Evolutionary conservation across 2,888 invertebrate species (phyloP), one percentile per base, ranked within the genome.

Genomic region (Stramonita haemastoma): DNA sequence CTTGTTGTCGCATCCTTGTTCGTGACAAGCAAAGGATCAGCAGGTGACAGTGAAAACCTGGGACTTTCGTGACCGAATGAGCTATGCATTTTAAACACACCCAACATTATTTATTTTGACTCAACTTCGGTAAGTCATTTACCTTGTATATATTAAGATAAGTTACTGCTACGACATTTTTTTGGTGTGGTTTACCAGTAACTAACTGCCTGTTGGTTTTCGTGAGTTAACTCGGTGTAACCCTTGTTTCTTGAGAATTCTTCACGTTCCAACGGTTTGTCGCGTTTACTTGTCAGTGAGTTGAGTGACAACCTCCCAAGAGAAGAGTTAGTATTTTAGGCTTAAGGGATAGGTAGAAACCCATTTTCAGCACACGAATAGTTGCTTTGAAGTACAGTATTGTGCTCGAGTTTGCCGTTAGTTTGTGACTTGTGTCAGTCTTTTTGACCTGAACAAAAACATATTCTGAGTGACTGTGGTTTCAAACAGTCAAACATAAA

Each of bases 1-100:
- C 56, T 56, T 85, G 85, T 36, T 81, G 81, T 85, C 57, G 57
- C 85, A 85, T 85, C 85, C 85, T 85, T 85, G 85, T 85, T 85
- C 85, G 85, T 85, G 85, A 85, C 85, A 60, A 85, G 85, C 17
- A n/a, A 57, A 57, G 85, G 29, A 85, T n/a, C 29, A 85, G 46
- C 85, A 85, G 57, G 57, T 57, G 56, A 85, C 29, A 79, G 32
- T 17, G 34, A 79, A 79, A 79, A 32, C 32, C 26, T 17, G 32
- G 79, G 79, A 79, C 6, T 15, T 32, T 15, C 22, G n/a, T 34
- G 79, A 32, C 79, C 29, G 79, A 34, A 19, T 26, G n/a, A 19
- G n/a, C 46, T 13, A 15, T 60, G n/a, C n/a, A 15, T 79, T 34
- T 34, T n/a, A 57, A 57, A 57, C 57, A 85, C 85, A 29, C 57